A percentile compares a stretch with the other conserved stretches of the same genome.
Conservation (phyloP, 2,888 invertebrate genomes). For the Campoplex nolae region DNA sequence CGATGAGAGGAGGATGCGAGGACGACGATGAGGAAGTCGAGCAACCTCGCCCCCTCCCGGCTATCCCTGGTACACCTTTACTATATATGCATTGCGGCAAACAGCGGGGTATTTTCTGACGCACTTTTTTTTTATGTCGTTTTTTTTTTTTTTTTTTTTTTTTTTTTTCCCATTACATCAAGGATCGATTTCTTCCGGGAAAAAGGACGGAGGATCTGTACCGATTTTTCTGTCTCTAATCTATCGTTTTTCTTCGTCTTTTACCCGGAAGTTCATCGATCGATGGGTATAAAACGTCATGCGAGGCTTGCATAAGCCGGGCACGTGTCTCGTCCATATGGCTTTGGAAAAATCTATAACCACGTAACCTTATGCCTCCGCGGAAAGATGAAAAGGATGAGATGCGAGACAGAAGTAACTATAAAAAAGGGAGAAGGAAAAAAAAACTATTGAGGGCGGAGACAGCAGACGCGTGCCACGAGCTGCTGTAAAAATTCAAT, state of each 20-base stretch:
- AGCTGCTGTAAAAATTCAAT: slow-evolving; percentile 58
- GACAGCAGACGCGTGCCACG: slow-evolving; percentile 60
- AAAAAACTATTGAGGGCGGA: slow-evolving; percentile 10
- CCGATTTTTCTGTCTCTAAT: slow-evolving; percentile 51
- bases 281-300: slow-evolving; percentile 51
- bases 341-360: slow-evolving; percentile 42
- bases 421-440: not conserved
- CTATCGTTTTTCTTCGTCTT: slow-evolving; percentile 17
- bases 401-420: not conserved
- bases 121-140: slow-evolving; percentile 41
- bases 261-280: slow-evolving; percentile 74
- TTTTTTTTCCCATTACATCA: not conserved
- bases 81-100: slow-evolving; percentile 24
- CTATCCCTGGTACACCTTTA: slow-evolving; percentile 22
- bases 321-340: slow-evolving; percentile 62
- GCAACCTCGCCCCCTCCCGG: slow-evolving; percentile 64
- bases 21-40: slow-evolving; percentile 66
- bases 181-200: slow-evolving; percentile 75
- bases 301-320: slow-evolving; percentile 53
- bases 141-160: slow-evolving; percentile 53
- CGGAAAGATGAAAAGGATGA: slow-evolving; percentile 48
- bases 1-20: slow-evolving; percentile 44
- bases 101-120: slow-evolving; percentile 41
- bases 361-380: slow-evolving; percentile 51
- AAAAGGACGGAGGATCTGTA: slow-evolving; percentile 66